Percentiles rank a stretch among this genome's conserved stretches.
These are phyloP conservation scores for Alsophila aescularia DNA, from an alignment of 2,888 invertebrate genomes.

Conservation along the genomic window DNA sequence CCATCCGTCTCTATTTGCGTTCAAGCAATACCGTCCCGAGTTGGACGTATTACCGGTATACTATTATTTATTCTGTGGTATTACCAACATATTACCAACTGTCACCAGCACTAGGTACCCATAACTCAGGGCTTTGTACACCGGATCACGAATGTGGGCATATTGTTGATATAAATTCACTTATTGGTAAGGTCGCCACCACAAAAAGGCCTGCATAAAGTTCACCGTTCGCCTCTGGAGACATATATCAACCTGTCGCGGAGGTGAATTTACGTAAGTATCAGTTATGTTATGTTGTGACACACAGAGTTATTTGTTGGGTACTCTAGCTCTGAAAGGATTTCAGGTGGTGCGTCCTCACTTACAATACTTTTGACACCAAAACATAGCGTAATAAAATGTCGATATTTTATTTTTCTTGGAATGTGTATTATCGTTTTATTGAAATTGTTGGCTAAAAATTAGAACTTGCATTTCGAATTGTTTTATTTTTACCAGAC, in stretches of 20 bases:
- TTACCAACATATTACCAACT: slow-evolving; percentile 40
- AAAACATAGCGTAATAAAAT: background rate
- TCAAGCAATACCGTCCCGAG: slow-evolving; percentile 2
- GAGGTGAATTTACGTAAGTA: slow-evolving; percentile 10
- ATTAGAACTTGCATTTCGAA: too few relatives aligned
- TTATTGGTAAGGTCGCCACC: slow-evolving; percentile 23
- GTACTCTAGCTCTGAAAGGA: background rate
- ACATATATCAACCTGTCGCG: slow-evolving; percentile 13
- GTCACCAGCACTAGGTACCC: slow-evolving; percentile 49
- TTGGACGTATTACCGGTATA: slow-evolving; percentile 38
- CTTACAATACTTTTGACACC: background rate
- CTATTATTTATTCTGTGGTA: too few relatives aligned
- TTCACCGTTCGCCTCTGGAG: background rate
- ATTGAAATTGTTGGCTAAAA: too few relatives aligned
- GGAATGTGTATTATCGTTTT: too few relatives aligned
- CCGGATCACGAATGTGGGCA: slow-evolving; percentile 37
- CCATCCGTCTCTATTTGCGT: background rate
- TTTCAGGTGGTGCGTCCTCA: background rate
- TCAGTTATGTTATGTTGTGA: slow-evolving; percentile 4
- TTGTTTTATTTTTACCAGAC: too few relatives aligned
- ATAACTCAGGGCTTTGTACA: slow-evolving; percentile 57
- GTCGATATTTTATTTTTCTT: too few relatives aligned
- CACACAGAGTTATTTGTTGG: background rate
- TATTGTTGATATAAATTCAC: slow-evolving; percentile 33
- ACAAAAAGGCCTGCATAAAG: slow-evolving; percentile 20